phyloP scores from a whole-genome alignment of 64 coral and sea anemone species.

The Hydrozoanthus tunicans region DNA sequence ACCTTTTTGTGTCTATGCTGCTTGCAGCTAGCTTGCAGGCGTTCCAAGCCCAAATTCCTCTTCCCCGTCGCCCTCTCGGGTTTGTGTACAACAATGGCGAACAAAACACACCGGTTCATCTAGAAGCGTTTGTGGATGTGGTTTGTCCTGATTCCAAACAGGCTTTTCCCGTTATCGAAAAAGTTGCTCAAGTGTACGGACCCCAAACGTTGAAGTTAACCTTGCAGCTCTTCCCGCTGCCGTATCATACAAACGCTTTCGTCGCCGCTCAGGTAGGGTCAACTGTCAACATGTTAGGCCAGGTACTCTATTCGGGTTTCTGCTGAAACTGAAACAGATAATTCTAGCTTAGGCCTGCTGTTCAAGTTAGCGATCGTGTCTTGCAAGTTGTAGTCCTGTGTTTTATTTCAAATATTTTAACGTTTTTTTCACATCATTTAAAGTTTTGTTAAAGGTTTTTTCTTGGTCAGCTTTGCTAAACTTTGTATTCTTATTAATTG shows the following conservation, averaged over 20 bases:
- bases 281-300: background rate
- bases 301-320: background rate
- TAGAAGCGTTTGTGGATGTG: constrained; percentile 77
- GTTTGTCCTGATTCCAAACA: constrained; percentile 75
- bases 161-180: constrained; percentile 80
- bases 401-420: no score
- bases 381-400: no score
- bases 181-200: constrained; percentile 80
- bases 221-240: constrained; percentile 76
- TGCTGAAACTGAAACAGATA: no score
- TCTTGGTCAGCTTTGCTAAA: no score
- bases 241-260: constrained; percentile 88
- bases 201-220: constrained; percentile 65
- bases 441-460: no score
- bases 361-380: no score
- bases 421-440: no score
- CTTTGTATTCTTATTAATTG: no score
- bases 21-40: constrained; percentile 15
- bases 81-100: constrained; percentile 81
- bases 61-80: constrained; percentile 72
- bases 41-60: constrained; percentile 56
- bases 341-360: no score
- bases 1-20: constrained; percentile 32
- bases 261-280: constrained; percentile 73
- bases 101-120: constrained; percentile 62